These are phyloP conservation scores for Chaenogobius annularis DNA, from an alignment of 2,113 vertebrate species.

Conservation along the genomic window DNA sequence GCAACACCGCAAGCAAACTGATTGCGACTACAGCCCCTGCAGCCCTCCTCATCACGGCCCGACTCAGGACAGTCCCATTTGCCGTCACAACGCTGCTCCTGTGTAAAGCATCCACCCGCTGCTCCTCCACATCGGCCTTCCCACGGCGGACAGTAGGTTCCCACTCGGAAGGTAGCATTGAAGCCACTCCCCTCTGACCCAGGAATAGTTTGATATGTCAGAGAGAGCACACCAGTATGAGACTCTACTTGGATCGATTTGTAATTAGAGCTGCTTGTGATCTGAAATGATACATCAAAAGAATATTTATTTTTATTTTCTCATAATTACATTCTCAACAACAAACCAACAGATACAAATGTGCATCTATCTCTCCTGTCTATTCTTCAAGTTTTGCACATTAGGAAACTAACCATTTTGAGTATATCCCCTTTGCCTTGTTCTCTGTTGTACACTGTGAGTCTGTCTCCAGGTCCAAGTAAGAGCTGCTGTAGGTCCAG, in stretches of 20 bases:
- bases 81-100: conserved; percentile 83
- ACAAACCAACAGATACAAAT: neutral
- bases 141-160: conserved; percentile 86
- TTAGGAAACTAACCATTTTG: conserved; percentile 69
- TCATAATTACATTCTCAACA: neutral
- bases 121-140: conserved; percentile 83
- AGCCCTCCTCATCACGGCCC: conserved; percentile 83
- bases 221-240: conserved; percentile 78
- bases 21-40: conserved; percentile 74
- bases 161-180: conserved; percentile 87
- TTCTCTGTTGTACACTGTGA: conserved; percentile 76
- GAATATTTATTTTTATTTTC: neutral
- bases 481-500: conserved; percentile 81
- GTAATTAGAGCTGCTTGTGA: conserved; percentile 78
- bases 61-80: conserved; percentile 86
- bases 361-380: neutral
- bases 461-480: conserved; percentile 74
- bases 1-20: conserved; percentile 80
- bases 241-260: conserved; percentile 83
- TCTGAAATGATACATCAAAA: conserved; percentile 59
- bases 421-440: conserved; percentile 70
- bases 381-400: neutral
- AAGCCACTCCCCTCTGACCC: conserved; percentile 76
- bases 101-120: conserved; percentile 75
- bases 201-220: conserved; percentile 72